Conservation (phyloP, 2,797 vertebrate species). For the Denticeps clupeoides region DNA sequence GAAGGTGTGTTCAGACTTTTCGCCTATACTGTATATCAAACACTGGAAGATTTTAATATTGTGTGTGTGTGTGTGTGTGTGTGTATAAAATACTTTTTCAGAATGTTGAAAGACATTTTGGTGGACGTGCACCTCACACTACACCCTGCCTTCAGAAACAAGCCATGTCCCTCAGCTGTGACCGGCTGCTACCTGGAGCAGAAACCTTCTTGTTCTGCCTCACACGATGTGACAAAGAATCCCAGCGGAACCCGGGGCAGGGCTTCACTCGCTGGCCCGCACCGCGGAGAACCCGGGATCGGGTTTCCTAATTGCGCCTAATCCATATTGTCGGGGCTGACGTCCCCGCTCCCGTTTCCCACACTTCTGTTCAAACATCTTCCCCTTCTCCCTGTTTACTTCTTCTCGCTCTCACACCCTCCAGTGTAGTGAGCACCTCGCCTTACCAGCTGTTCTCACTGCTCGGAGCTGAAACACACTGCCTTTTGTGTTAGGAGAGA, state of each 20-base stretch:
- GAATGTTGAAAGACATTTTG: no score
- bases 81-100: no score
- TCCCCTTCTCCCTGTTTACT: background rate
- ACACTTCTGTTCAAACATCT: background rate
- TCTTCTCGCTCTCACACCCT: background rate
- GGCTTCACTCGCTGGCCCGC: background rate
- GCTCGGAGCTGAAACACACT: conserved; percentile 5
- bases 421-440: background rate
- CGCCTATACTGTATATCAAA: no score
- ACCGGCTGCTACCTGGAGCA: conserved; percentile 2
- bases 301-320: conserved; percentile 16
- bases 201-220: conserved; percentile 27
- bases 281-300: conserved; percentile 3
- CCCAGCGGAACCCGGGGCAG: background rate
- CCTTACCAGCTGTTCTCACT: background rate
- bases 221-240: conserved; percentile 5
- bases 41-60: no score
- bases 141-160: no score
- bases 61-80: no score
- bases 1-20: no score
- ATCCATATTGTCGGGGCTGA: conserved; percentile 5
- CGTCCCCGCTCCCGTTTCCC: background rate
- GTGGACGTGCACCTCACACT: no score
- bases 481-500: background rate
- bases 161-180: conserved; percentile 7